These are phyloP conservation scores for Pempheris klunzingeri DNA, from an alignment of 2,797 vertebrate genomes.

Conservation along the genomic window DNA sequence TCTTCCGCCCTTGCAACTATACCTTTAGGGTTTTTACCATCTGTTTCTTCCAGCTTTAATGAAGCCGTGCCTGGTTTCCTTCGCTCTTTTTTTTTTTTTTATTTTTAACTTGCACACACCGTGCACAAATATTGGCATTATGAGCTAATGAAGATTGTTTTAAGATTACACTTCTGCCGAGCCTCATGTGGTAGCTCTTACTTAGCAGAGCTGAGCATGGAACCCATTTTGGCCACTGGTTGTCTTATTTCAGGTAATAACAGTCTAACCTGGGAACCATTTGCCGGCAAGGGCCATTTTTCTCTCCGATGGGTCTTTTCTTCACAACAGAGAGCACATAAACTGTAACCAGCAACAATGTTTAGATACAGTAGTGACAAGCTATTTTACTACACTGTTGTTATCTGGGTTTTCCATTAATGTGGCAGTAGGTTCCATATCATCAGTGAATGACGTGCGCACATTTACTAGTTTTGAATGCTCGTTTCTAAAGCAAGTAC, in stretches of 20 bases:
- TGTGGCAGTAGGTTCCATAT: not conserved
- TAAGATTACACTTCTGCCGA: constrained; percentile 52
- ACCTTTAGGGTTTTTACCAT: constrained; percentile 26
- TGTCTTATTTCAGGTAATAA: constrained; percentile 68
- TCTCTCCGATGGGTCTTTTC: constrained; percentile 42
- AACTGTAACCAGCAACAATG: not conserved
- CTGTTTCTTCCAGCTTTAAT: constrained; percentile 16
- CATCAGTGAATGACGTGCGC: too few species aligned
- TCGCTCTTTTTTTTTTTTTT: too few species aligned
- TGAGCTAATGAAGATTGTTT: constrained; percentile 68
- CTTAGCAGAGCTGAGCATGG: constrained; percentile 66
- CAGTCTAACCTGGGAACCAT: constrained; percentile 70
- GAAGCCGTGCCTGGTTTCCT: constrained; percentile 11
- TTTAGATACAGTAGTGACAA: not conserved
- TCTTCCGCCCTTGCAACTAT: not conserved
- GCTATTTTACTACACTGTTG: not conserved
- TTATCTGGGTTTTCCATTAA: constrained; percentile 8
- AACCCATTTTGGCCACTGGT: constrained; percentile 78
- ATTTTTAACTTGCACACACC: constrained; percentile 24
- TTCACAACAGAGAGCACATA: constrained; percentile 5
- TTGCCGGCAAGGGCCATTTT: constrained; percentile 62
- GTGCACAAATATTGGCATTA: constrained; percentile 56
- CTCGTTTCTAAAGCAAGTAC: not conserved
- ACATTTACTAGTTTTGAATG: too few species aligned
- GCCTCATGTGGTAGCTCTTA: constrained; percentile 84